Evolutionary conservation across 2,797 vertebrate genomes (phyloP), one percentile per base, ranked within the genome.

Genomic region (Propithecus perrieri): DNA sequence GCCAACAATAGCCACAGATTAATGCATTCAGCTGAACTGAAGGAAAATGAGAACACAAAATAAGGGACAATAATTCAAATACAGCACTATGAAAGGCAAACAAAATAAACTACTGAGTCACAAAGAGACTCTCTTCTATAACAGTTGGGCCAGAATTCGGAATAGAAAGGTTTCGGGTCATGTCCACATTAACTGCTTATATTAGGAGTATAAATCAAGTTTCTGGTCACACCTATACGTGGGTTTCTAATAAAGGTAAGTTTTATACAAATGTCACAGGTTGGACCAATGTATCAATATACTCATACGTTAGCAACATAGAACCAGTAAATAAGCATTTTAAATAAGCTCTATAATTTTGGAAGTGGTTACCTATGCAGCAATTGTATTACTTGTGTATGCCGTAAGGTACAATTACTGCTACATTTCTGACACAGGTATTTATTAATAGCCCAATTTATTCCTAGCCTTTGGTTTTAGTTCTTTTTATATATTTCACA

Each of bases 381-480:
- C 94, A 94, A 79, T 94, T 90, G 78, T 24, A 88, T 89, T 20
- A 81, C 61, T 63, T 91, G 13, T 5, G 18, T 48, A 74, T 57
- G 46, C 41, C 2, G 0, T 55, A 53, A 95, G 90, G 92, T 94
- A 67, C 59, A 83, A 93, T 96, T 85, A 65, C 65, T 69, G 26
- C 33, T 71, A 83, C 14, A 14, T 88, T 96, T 74, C 85, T 94
- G 83, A 83, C 69, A 75, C 41, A 59, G 43, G 71, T 81, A 79
- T 67, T 91, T 85, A 97, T 97, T 96, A 97, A 98, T 81, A 96
- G 93, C 30, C 48, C 59, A 91, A 89, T 50, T 80, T 94, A 43
- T 87, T 91, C 69, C 38, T 65, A 85, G 81, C 22, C 92, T 94
- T 95, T 75, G 57, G 69, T 72, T 92, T 93, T 84, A 94, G 90